phyloP scores from a whole-genome alignment of 2,888 invertebrate species.

The Pharmacophagus antenor region DNA sequence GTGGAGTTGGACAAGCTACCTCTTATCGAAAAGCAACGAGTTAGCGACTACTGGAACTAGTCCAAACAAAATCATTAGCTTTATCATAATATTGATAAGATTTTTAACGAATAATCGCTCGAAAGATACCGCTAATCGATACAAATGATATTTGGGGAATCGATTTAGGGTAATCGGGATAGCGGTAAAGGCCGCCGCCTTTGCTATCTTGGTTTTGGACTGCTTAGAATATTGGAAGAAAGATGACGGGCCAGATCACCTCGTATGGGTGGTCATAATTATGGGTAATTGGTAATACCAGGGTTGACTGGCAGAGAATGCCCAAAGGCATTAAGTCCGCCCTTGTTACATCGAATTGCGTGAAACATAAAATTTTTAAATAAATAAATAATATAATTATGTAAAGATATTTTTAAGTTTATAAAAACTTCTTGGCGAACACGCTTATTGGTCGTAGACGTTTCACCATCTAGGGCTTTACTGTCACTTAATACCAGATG shows the following conservation, averaged over 20 bases:
- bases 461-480: no score
- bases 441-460: no score
- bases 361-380: no score
- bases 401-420: no score
- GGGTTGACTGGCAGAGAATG: no score
- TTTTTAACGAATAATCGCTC: neutral
- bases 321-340: no score
- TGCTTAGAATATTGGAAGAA: neutral
- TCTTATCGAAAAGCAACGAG: neutral
- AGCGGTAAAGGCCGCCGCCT: neutral
- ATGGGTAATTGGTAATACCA: no score
- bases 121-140: conserved; percentile 8
- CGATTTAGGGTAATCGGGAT: neutral
- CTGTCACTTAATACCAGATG: no score
- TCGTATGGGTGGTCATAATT: neutral
- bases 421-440: no score
- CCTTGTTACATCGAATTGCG: no score
- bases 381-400: no score
- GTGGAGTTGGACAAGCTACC: no score
- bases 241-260: neutral
- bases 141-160: neutral
- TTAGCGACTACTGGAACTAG: neutral
- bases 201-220: neutral
- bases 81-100: neutral
- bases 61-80: neutral